Evolutionary conservation across 2,888 invertebrate species (phyloP).

Genomic region (Diabrotica balteata): DNA sequence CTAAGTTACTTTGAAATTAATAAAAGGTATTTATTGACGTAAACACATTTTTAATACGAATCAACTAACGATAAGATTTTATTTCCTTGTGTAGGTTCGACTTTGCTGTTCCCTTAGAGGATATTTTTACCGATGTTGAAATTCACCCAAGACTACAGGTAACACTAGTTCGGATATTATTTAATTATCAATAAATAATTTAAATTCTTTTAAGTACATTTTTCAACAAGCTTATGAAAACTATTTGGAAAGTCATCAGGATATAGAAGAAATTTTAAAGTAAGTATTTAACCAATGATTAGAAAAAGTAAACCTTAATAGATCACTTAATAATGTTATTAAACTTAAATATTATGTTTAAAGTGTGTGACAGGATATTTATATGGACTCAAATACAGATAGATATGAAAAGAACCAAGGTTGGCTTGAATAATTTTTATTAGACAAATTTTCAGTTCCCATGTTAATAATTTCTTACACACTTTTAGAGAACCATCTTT

Average conservation of each 20-base stretch:
- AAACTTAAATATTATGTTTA: neutral
- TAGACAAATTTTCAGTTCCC: slow-evolving; percentile 1
- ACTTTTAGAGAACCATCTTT: slow-evolving; percentile 27
- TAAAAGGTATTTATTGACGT: slow-evolving; percentile 4
- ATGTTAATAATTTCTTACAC: neutral
- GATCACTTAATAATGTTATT: too few relatives aligned
- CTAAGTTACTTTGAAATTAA: slow-evolving; percentile 1
- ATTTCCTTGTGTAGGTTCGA: slow-evolving; percentile 39
- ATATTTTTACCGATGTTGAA: slow-evolving; percentile 43
- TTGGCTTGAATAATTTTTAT: too few relatives aligned
- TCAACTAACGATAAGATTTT: neutral
- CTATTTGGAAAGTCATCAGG: slow-evolving; percentile 21
- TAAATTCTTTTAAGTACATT: slow-evolving; percentile 35
- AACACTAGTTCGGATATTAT: slow-evolving; percentile 12
- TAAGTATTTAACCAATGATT: slow-evolving; percentile 22
- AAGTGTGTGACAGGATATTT: neutral
- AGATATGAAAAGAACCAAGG: too few relatives aligned
- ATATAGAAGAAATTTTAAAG: slow-evolving; percentile 35
- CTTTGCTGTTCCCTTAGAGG: slow-evolving; percentile 48
- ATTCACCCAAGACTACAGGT: slow-evolving; percentile 46
- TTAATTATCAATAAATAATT: too few relatives aligned
- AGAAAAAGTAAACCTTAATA: neutral
- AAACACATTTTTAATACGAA: neutral
- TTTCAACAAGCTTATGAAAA: slow-evolving; percentile 36
- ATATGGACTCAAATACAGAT: too few relatives aligned